Evolutionary conservation across 2,888 invertebrate genomes (phyloP), one percentile per base, ranked within the genome.

Genomic region (Junonia oenone): DNA sequence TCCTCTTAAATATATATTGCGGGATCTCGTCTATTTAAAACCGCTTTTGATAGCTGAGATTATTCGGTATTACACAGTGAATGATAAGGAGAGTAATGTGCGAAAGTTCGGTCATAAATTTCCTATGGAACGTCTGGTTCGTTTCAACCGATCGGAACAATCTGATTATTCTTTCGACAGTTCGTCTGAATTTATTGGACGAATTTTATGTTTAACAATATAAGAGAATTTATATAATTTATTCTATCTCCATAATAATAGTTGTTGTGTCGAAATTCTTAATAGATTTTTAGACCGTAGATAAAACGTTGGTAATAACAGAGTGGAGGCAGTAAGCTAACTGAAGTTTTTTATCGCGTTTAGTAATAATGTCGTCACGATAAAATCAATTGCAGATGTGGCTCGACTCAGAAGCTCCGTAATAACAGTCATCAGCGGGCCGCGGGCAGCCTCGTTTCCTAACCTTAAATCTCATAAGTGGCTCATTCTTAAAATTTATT

Each of bases 51-150:
- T 51, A 55, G 56, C 43, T 58, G 53, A 64, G 63, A 70, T 72
- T 77, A 78, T 78, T 62, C 66, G 71, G 71, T 72, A 73, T 71
- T 73, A 73, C 73, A 68, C 73, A 78, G 73, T 78, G 69, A 61
- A 52, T 78, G 86, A 88, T 88, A 88, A 83, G 84, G 78, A 82
- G 81, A 83, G 78, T 81, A 83, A 88, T 83, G 85, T 80, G 80
- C 71, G 70, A 76, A 88, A 89, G 80, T 89, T 89, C 65, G 75
- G 66, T 73, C 78, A 84, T 89, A 89, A 89, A 87, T 89, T 84
- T 75, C 69, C 68, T 69, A 71, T 43, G 71, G 69, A 82, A 77
- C 81, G 83, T 84, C 83, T 84, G 83, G 75, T 73, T 73, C 76
- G 75, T 80, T 78, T 75, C 74, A 76, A 75, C 76, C 68, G 71